A percentile compares a stretch with the other conserved stretches of the same genome.
These are phyloP conservation scores for Meta bourneti DNA, from an alignment of 2,888 invertebrate species.

Conservation along the genomic window DNA sequence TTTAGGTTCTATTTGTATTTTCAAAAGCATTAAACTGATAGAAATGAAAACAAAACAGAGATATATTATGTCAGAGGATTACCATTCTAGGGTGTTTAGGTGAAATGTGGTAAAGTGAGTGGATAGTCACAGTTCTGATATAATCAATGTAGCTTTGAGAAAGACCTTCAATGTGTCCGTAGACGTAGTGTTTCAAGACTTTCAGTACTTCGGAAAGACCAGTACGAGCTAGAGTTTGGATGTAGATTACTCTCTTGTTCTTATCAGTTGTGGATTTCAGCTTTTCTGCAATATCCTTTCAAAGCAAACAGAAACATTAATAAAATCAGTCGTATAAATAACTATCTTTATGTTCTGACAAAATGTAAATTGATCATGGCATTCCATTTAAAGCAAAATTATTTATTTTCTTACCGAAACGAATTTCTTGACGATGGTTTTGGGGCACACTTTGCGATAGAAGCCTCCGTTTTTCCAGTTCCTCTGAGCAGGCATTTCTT, in stretches of 20 bases:
- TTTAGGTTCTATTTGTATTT: too few species aligned
- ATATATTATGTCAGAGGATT: neutral
- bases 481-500: neutral
- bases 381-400: neutral
- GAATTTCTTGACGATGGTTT: constrained; percentile 7
- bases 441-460: constrained; percentile 11
- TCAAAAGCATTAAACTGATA: too few species aligned
- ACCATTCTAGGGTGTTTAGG: constrained; percentile 19
- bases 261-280: constrained; percentile 17
- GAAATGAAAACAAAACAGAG: too few species aligned
- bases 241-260: constrained; percentile 71
- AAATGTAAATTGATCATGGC: neutral
- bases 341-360: neutral
- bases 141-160: constrained; percentile 56
- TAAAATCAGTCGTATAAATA: neutral
- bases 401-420: constrained; percentile 17
- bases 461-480: neutral
- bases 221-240: constrained; percentile 77
- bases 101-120: constrained; percentile 75
- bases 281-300: constrained; percentile 32
- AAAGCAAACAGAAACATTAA: neutral
- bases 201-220: constrained; percentile 68
- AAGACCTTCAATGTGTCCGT: constrained; percentile 35
- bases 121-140: constrained; percentile 75
- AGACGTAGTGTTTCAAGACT: constrained; percentile 71